phyloP scores from a whole-genome alignment of 2,888 invertebrate genomes.

The Pinctada fucata region DNA sequence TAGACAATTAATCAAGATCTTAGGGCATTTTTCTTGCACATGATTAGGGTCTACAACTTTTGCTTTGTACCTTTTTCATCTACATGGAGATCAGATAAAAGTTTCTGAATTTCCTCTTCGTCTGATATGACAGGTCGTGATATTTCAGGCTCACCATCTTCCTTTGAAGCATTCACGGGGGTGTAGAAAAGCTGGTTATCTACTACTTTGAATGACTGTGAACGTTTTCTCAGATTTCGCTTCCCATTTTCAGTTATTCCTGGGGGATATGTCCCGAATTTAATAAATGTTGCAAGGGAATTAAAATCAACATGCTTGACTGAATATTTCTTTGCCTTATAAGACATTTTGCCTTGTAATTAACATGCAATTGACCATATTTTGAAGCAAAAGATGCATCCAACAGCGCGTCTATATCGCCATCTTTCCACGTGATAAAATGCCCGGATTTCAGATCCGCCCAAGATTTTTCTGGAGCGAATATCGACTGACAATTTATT shows the following conservation, averaged over 20 bases:
- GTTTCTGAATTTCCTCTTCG: constrained; percentile 35
- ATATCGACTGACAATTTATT: not conserved
- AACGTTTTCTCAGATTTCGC: constrained; percentile 55
- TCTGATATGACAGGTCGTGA: constrained; percentile 25
- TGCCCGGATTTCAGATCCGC: constrained; percentile 33
- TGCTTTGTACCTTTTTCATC: constrained; percentile 28
- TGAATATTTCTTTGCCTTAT: not conserved
- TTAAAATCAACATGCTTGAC: not conserved
- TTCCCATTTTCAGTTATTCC: constrained; percentile 45
- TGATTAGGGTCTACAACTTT: no score
- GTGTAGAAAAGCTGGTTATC: constrained; percentile 44
- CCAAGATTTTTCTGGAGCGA: constrained; percentile 16
- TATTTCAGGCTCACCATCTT: constrained; percentile 1
- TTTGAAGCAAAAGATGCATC: no score
- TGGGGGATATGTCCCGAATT: constrained; percentile 38
- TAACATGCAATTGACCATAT: no score
- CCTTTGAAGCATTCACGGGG: constrained; percentile 16
- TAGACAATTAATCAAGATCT: no score
- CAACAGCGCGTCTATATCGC: not conserved
- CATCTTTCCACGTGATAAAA: constrained; percentile 26
- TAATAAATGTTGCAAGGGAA: constrained; percentile 24
- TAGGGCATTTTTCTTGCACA: no score
- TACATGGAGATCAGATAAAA: constrained; percentile 30
- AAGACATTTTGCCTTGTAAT: not conserved
- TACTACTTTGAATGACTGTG: constrained; percentile 50